These are phyloP conservation scores for Urocolius indicus DNA, from an alignment of 2,113 vertebrate species.

Conservation along the genomic window DNA sequence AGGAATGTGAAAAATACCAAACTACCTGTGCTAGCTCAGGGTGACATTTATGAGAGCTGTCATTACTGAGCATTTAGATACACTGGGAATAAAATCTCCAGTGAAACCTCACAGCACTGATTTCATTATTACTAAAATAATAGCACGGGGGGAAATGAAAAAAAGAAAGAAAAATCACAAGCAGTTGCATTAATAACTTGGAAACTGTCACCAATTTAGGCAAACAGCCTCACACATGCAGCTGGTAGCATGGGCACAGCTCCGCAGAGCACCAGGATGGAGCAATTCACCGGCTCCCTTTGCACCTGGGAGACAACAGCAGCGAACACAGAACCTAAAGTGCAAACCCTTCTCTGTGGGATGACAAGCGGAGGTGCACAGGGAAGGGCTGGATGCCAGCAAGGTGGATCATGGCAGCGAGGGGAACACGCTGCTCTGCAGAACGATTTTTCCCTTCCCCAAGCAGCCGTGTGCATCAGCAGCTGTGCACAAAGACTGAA, in stretches of 20 bases:
- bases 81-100: neutral
- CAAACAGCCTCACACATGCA: neutral
- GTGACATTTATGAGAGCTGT: neutral
- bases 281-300: neutral
- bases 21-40: neutral
- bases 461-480: neutral
- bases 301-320: neutral
- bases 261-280: neutral
- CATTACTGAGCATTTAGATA: neutral
- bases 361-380: neutral
- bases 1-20: neutral
- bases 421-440: neutral
- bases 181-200: neutral
- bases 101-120: neutral
- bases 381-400: neutral
- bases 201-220: neutral
- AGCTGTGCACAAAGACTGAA: fast-evolving
- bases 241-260: neutral
- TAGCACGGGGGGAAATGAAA: too few species aligned
- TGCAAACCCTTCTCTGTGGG: neutral
- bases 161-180: neutral
- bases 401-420: neutral
- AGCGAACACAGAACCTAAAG: neutral
- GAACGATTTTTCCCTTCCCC: neutral
- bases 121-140: neutral